Conservation (phyloP, 2,888 invertebrate species). For the Rhopalosiphum nymphaeae region DNA sequence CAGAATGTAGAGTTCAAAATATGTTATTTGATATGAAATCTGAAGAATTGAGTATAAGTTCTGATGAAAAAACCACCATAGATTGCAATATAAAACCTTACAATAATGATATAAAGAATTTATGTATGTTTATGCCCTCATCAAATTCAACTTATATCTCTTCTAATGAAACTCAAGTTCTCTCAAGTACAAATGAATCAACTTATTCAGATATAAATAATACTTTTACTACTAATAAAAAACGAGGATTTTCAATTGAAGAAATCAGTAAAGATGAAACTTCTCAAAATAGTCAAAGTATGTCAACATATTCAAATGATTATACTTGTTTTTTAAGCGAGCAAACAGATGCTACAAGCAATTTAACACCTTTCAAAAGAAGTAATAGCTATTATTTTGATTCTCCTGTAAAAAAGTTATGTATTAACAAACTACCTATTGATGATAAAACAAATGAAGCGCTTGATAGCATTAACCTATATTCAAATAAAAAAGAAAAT, state of each 20-base stretch:
- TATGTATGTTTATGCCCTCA: not conserved
- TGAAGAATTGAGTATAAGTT: slow-evolving; percentile 9
- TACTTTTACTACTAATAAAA: slow-evolving; percentile 9
- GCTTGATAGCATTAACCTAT: not conserved
- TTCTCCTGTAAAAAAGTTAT: slow-evolving; percentile 60
- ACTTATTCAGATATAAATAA: slow-evolving; percentile 29
- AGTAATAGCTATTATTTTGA: slow-evolving; percentile 60
- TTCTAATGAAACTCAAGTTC: slow-evolving; percentile 10
- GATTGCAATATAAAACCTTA: slow-evolving; percentile 13
- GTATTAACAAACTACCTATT: not conserved
- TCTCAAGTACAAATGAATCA: slow-evolving; percentile 22
- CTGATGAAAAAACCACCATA: slow-evolving; percentile 5
- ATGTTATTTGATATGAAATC: slow-evolving; percentile 37
- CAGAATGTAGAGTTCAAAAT: slow-evolving; percentile 42
- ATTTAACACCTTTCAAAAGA: slow-evolving; percentile 60
- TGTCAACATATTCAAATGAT: slow-evolving; percentile 51
- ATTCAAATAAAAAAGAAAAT: slow-evolving; percentile 42
- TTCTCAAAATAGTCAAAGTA: slow-evolving; percentile 35
- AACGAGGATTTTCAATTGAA: slow-evolving; percentile 46
- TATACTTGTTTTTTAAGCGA: slow-evolving; percentile 61
- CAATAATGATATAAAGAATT: not conserved
- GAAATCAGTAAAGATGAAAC: slow-evolving; percentile 53
- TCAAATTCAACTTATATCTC: not conserved
- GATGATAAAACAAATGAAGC: slow-evolving; percentile 13
- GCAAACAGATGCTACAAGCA: slow-evolving; percentile 37